Conservation (phyloP, 2,113 vertebrate species). For the Phalacrocorax carbo region DNA sequence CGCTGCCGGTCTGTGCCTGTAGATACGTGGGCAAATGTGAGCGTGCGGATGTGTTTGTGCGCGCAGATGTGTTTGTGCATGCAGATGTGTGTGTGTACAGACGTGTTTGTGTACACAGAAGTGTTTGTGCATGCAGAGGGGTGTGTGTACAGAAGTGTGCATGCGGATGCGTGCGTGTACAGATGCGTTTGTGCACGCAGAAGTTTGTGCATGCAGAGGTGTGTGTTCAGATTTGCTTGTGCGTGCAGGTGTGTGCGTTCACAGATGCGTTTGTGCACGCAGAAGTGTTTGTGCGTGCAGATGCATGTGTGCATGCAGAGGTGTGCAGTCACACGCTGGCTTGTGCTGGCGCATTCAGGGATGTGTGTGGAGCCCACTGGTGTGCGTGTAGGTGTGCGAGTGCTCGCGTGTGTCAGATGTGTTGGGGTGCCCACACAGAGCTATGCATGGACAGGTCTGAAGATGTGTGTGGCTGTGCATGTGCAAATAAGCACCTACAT, state of each 20-base stretch:
- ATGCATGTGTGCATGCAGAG: background rate
- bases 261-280: background rate
- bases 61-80: background rate
- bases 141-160: background rate
- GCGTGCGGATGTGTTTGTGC: fast-evolving
- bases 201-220: too few relatives aligned
- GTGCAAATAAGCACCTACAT: background rate
- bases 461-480: too few relatives aligned
- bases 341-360: background rate
- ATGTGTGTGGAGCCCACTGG: background rate
- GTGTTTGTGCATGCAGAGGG: too few relatives aligned
- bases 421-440: fast-evolving
- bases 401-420: background rate
- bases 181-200: background rate
- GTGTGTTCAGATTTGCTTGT: too few relatives aligned
- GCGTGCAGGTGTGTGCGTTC: fast-evolving
- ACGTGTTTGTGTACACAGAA: too few relatives aligned
- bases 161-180: fast-evolving
- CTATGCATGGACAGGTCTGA: fast-evolving
- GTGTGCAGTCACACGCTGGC: background rate
- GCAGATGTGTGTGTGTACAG: background rate
- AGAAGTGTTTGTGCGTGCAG: background rate
- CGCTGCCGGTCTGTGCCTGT: background rate
- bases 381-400: too few relatives aligned
- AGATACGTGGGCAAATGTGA: background rate